These are phyloP conservation scores for Eupsittula cactorum DNA, from an alignment of 2,113 vertebrate genomes.

Conservation along the genomic window DNA sequence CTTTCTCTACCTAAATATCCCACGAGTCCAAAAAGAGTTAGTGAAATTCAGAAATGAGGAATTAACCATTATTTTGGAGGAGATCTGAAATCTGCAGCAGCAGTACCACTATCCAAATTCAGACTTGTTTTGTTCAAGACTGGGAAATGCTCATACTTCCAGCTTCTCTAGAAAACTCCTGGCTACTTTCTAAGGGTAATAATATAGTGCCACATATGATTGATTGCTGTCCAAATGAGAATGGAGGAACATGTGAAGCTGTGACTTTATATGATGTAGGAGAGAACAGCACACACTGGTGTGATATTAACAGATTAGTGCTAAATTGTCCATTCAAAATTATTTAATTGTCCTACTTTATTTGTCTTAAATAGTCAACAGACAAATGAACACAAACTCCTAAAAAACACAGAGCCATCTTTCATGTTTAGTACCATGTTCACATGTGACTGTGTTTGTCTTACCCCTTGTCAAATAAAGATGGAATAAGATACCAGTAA, in stretches of 20 bases:
- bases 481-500: background rate
- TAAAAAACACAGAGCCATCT: background rate
- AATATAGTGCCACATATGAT: background rate
- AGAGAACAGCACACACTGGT: background rate
- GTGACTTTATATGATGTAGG: background rate
- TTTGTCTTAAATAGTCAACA: background rate
- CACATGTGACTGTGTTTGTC: rapidly evolving
- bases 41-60: background rate
- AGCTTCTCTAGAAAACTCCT: background rate
- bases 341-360: background rate
- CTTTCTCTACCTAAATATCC: background rate
- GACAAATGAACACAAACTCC: background rate
- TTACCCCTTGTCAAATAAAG: background rate
- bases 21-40: background rate
- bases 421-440: rapidly evolving
- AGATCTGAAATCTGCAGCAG: background rate
- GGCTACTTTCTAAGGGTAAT: background rate
- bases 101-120: background rate
- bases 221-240: background rate
- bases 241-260: background rate
- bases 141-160: background rate
- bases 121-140: background rate
- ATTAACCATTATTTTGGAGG: background rate
- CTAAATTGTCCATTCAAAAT: background rate
- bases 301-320: background rate